Base-by-base conservation (phyloP, 37 sponge, comb jelly and placozoan genomes). In the Eunapius fragilis region DNA sequence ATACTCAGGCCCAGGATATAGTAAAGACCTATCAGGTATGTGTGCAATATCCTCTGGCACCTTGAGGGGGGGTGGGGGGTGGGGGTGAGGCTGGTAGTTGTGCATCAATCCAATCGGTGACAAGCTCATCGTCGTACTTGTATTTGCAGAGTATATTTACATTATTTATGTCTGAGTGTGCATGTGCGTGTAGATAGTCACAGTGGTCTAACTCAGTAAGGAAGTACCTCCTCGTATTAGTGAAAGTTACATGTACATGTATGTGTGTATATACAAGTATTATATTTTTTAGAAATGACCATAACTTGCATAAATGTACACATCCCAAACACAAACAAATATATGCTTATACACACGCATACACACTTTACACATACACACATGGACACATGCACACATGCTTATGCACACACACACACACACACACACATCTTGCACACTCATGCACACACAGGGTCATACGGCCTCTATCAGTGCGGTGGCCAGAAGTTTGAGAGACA, bases 371-470 rank as follows among this genome's bases (percentile, higher is more conserved):
- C 58, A 58, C 58, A 58, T 58, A 17, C 58, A 58, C 17, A 58
- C 14, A 11, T 17, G 14, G 19, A 58, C 58, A 58, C 17, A 58
- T 17, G 22, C 58, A 58, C 58, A 58, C 58, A 58, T 58, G 17
- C 58, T 17, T 17, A 11, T 2, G 14, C 17, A 11, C 22, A 58
- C 58, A 58, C 22, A n/a, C 27, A 1, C 36, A 24, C 72, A n/a
- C 47, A 9, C 2, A 68, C 30, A 47, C 27, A 35, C 45, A 19
- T 25, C 33, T 0, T 25, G 11, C 73, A 27, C 67, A 17, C 7
- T 41, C 31, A 50, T 14, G n/a, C 47, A n/a, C 41, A 25, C 11
- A 4, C 74, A 94, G 95, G 95, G 95, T 30, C 89, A 94, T 71
- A 69, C 87, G 23, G 77, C 86, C 68, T 27, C 89, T 25, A 87